Percentiles rank a stretch among this genome's conserved stretches.
These are phyloP conservation scores for Dinothrombium tinctorium DNA, from an alignment of 1,140 invertebrate species.

Conservation along the genomic window DNA sequence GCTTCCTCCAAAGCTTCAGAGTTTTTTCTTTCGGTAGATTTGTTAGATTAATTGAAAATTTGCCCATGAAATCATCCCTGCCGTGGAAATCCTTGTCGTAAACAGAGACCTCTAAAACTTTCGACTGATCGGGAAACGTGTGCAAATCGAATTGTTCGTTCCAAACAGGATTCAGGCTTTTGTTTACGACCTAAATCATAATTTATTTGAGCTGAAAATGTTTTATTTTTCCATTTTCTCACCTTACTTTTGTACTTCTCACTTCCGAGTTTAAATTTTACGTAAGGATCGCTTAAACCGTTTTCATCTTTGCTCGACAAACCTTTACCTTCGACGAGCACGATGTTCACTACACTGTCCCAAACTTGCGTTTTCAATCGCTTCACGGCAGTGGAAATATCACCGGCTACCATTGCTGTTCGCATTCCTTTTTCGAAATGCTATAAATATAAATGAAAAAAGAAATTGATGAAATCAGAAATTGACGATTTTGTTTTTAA, in stretches of 20 bases:
- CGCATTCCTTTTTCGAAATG: too few relatives aligned
- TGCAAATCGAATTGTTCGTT: constrained; percentile 93
- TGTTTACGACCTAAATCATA: constrained; percentile 25
- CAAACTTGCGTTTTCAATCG: constrained; percentile 70
- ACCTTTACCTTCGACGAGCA: constrained; percentile 79
- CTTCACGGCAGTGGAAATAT: constrained; percentile 19
- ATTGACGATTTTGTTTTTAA: too few relatives aligned
- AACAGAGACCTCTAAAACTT: constrained; percentile 64
- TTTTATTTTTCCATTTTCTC: constrained; percentile 12
- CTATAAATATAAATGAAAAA: too few relatives aligned
- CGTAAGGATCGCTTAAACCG: constrained; percentile 72
- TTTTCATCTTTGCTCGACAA: constrained; percentile 69
- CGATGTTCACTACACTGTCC: constrained; percentile 83
- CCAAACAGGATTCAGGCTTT: constrained; percentile 65
- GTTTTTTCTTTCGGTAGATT: constrained; percentile 66
- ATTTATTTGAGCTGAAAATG: too few relatives aligned
- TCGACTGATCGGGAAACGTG: constrained; percentile 65
- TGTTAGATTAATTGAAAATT: constrained; percentile 59
- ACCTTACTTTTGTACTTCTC: constrained; percentile 97
- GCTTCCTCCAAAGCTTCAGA: constrained; percentile 56
- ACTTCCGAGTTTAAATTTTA: constrained; percentile 87
- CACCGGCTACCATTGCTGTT: not conserved
- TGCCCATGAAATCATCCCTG: constrained; percentile 64
- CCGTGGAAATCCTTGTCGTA: constrained; percentile 63
- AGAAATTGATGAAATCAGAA: too few relatives aligned